Base-by-base conservation (phyloP, 2,888 invertebrate species). In the Calliphora vomitoria region DNA sequence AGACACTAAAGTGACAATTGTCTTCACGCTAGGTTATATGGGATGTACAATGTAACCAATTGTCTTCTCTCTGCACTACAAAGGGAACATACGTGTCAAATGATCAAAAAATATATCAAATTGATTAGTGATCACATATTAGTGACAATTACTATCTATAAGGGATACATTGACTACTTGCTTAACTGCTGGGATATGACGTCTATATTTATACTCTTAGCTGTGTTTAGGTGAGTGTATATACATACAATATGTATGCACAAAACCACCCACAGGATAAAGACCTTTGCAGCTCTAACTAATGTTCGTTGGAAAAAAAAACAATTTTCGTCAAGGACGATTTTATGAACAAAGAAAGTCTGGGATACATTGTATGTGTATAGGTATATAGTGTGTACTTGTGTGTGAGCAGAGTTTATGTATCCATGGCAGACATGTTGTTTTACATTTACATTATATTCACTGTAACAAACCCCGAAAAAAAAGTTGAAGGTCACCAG, bases 401-500 rank as follows among this genome's bases (percentile, higher is more conserved):
- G 18, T 50, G 25, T 47, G 53, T 60, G 62, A 31, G 53, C 62
- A 44, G 55, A 44, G 62, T 64, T 64, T 71, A 53, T 74, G 79
- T 79, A 47, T 68, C n/a, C 35, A 20, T 38, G 58, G 74, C 82
- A 87, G 69, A 81, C 84, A 60, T 44, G 47, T 4, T 44, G 47
- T 4, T 25, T 41, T 55, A 58, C 25, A 20, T 47, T 35, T 41
- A 58, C 44, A 41, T 47, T 6, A 64, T 64, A 78, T 15, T 25
- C 25, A 15, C 50, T 18, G 15, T 53, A 41, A 68, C 44, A 53
- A 35, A 79, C 41, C 66, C 20, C 53, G 10, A 47, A 20, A 35
- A 80, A 89, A 91, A 91, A 92, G 92, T 92, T 92, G 92, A 92
- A 92, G 92, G 92, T 92, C 92, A 91, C 91, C 92, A 92, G 91